These are phyloP conservation scores for Atrina japonica DNA, from an alignment of 2,888 invertebrate genomes.

Conservation along the genomic window DNA sequence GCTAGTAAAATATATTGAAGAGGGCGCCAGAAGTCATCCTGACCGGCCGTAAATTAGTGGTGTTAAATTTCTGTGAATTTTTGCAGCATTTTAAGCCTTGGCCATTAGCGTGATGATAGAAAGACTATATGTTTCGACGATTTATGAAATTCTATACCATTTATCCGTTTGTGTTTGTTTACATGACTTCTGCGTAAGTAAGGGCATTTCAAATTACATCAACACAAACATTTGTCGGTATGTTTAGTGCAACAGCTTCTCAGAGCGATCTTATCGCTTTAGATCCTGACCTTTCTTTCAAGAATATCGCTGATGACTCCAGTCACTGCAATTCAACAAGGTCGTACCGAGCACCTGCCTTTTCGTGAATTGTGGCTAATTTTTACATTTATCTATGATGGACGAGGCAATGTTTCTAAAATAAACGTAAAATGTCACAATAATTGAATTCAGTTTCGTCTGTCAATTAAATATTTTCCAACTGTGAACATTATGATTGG, in stretches of 20 bases:
- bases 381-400: too few relatives aligned
- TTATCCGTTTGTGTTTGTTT: slow-evolving; percentile 30
- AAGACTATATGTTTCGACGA: too few relatives aligned
- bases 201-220: slow-evolving; percentile 32
- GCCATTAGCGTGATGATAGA: too few relatives aligned
- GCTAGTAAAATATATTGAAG: too few relatives aligned
- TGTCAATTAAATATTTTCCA: slow-evolving; percentile 30
- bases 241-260: slow-evolving; percentile 1
- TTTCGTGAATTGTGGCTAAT: too few relatives aligned
- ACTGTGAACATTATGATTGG: slow-evolving; percentile 27
- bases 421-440: slow-evolving; percentile 33
- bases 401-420: slow-evolving; percentile 15
- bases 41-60: too few relatives aligned
- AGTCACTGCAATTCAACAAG: too few relatives aligned
- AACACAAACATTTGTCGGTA: slow-evolving; percentile 24
- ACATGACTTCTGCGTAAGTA: slow-evolving; percentile 23
- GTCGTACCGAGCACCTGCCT: too few relatives aligned
- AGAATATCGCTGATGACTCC: too few relatives aligned
- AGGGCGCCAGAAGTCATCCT: too few relatives aligned
- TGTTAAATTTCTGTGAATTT: too few relatives aligned
- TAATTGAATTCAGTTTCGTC: slow-evolving; percentile 24
- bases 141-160: slow-evolving; percentile 17
- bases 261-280: slow-evolving; percentile 8
- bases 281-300: slow-evolving; percentile 2
- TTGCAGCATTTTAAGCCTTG: too few relatives aligned